Evolutionary conservation across 2,113 vertebrate genomes (phyloP).

Genomic region (Phasianus colchicus): DNA sequence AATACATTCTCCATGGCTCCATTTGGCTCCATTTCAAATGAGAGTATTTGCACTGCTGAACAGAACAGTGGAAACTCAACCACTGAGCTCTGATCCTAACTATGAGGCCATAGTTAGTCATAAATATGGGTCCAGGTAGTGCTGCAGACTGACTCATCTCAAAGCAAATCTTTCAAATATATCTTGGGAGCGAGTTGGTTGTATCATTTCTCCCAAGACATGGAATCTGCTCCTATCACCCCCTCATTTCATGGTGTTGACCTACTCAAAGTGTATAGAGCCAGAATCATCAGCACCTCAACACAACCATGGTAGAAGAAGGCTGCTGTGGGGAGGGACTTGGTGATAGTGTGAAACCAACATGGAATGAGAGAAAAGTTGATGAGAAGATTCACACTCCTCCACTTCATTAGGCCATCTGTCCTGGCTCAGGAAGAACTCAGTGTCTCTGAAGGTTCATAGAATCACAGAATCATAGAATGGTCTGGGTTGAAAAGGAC

Average conservation of each 20-base stretch:
- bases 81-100: neutral
- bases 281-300: neutral
- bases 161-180: neutral
- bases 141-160: neutral
- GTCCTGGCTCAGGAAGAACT: neutral
- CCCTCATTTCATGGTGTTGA: neutral
- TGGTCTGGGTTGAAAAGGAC: too few species aligned
- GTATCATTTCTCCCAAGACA: neutral
- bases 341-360: neutral
- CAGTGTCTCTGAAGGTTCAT: accelerated
- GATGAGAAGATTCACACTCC: neutral
- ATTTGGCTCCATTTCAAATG: neutral
- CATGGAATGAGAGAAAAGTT: neutral
- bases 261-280: neutral
- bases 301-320: accelerated
- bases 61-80: neutral
- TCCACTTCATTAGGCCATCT: neutral
- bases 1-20: neutral
- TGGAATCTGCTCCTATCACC: neutral
- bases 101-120: neutral
- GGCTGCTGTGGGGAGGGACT: accelerated
- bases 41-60: neutral
- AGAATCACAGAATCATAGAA: too few species aligned
- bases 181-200: neutral
- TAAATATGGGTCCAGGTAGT: neutral